Conservation (phyloP, 2,113 vertebrate genomes). For the Clarias batrachus region DNA sequence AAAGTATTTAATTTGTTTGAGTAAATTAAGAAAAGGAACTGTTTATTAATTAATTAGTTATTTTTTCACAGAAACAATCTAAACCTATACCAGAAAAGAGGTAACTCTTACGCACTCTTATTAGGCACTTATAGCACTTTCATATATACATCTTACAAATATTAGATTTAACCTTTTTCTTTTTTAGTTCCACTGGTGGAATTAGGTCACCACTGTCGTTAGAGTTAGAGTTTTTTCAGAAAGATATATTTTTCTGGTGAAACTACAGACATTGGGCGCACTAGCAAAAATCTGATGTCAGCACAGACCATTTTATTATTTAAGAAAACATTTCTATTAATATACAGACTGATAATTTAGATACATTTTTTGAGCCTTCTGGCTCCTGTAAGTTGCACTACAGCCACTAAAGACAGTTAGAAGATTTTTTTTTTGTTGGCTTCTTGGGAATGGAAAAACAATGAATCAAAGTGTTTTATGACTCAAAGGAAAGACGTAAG, state of each 20-base stretch:
- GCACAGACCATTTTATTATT: neutral
- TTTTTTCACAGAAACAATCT: neutral
- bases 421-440: neutral
- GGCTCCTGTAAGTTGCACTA: neutral
- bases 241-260: neutral
- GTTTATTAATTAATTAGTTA: neutral
- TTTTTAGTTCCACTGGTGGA: neutral
- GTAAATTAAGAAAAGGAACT: neutral
- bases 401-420: neutral
- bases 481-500: conserved; percentile 14
- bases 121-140: neutral
- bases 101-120: neutral
- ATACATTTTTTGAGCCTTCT: neutral
- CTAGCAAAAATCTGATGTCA: neutral
- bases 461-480: conserved; percentile 17
- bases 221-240: neutral
- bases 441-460: neutral
- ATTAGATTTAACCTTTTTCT: neutral
- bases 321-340: neutral
- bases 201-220: neutral
- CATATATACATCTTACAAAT: neutral
- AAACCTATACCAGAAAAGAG: neutral
- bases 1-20: neutral
- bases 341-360: neutral
- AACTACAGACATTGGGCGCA: neutral